phyloP scores from a whole-genome alignment of 2,113 vertebrate species.

The Reinhardtius hippoglossoides region DNA sequence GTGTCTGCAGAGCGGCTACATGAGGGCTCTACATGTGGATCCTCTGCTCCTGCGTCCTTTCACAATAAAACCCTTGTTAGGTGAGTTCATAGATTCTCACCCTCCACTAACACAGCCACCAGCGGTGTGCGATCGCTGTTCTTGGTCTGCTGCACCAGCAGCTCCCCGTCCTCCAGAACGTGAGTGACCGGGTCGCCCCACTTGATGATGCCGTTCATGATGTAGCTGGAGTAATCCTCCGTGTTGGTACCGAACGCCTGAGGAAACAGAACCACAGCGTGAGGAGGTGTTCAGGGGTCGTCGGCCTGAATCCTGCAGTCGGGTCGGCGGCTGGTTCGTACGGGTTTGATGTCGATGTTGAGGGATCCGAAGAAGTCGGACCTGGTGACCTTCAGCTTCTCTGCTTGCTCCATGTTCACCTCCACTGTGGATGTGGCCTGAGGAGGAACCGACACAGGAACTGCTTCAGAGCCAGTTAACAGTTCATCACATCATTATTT shows the following conservation, averaged over 20 bases:
- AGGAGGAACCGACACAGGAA: background rate
- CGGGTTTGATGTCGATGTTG: constrained; percentile 98
- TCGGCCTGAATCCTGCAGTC: too few relatives aligned
- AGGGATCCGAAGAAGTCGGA: constrained; percentile 93
- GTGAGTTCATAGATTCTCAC: constrained; percentile 69
- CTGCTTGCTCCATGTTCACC: constrained; percentile 97
- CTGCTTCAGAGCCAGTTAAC: too few relatives aligned
- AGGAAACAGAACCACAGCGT: background rate
- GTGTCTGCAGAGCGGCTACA: too few relatives aligned
- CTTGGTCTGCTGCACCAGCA: constrained; percentile 96
- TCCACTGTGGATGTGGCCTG: constrained; percentile 97
- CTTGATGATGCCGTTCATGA: constrained; percentile 99
- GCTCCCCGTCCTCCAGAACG: constrained; percentile 94
- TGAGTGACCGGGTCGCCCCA: constrained; percentile 96
- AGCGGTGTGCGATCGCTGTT: constrained; percentile 98
- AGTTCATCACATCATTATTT: too few relatives aligned
- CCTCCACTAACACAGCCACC: constrained; percentile 95
- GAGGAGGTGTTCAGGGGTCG: background rate
- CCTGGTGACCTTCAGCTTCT: constrained; percentile 92
- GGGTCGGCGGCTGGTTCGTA: constrained; percentile 63
- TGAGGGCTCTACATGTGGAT: too few relatives aligned
- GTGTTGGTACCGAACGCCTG: constrained; percentile 99
- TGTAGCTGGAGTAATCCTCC: constrained; percentile 96
- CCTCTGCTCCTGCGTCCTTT: too few relatives aligned
- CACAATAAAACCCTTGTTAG: too few relatives aligned